Base-by-base conservation (phyloP, 2,113 vertebrate genomes). In the Bubo scandiacus region DNA sequence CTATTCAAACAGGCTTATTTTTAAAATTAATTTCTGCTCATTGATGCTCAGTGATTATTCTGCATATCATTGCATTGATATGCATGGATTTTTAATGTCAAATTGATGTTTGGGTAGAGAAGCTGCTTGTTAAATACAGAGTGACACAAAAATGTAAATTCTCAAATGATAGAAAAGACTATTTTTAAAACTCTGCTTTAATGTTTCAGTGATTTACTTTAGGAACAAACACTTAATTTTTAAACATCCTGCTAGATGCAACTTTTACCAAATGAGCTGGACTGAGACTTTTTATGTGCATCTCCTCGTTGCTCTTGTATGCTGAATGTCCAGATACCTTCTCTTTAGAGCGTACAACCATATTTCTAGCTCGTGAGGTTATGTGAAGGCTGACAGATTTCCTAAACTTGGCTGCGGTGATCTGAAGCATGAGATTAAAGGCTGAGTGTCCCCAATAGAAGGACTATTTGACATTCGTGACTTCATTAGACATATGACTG, bases 81-180 rank as follows among this genome's bases (percentile, higher is more conserved):
- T n/a, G 51, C 1, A 2, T 75, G 40, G 2, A 16, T 5, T 71
- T 88, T 85, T 79, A 25, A 87, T 67, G 47, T 92, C 51, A 43
- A 11, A 70, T 49, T 62, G 51, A 68, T 95, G 91, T 94, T 97
- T 95, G 90, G 66, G 36, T 92, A 85, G 57, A 78, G 79, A 84
- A 96, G 36, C 68, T 87, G 92, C 77, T 87, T 92, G 92, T 96
- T 94, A 96, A 96, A 94, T 85, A 87, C 4, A 21, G 83, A 75
- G 30, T 85, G 94, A 96, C 92, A 95, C 66, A 58, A 90, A 96
- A 92, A 97, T 96, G 95, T 97, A 97, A 97, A 96, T 91, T 89
- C 36, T 92, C 11, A 10, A 75, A 91, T 52, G 89, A 34, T 9
- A 91, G 81, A 73, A 87, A 90, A 86, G 58, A 51, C 52, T 95